Evolutionary conservation across 1,140 invertebrate species (phyloP).

Genomic region (Magallana angulata): DNA sequence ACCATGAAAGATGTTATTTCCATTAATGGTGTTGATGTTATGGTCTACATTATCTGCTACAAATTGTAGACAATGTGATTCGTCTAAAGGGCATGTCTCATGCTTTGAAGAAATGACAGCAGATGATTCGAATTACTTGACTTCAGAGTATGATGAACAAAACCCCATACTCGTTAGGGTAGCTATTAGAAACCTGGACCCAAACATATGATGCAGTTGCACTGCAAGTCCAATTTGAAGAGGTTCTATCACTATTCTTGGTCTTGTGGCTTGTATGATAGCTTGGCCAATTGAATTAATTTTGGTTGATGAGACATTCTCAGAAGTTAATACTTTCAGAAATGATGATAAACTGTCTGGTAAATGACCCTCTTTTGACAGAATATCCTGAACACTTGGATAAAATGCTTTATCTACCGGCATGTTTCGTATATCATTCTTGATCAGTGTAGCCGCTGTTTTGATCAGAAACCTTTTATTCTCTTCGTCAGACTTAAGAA

Average conservation of each 20-base stretch:
- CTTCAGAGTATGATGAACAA: slow-evolving; percentile 62
- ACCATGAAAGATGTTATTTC: slow-evolving; percentile 66
- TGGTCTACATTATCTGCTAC: slow-evolving; percentile 62
- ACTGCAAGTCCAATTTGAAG: slow-evolving; percentile 63
- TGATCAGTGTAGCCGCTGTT: no score
- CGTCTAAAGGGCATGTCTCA: background rate
- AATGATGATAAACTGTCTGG: no score
- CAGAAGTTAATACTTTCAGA: no score
- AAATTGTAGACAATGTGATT: slow-evolving; percentile 46
- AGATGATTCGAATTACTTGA: slow-evolving; percentile 49
- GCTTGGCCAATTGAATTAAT: slow-evolving; percentile 45
- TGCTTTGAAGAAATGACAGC: slow-evolving; percentile 11
- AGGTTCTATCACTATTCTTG: slow-evolving; percentile 44
- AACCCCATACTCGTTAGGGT: slow-evolving; percentile 57
- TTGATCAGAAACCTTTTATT: no score
- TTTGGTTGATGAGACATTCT: slow-evolving; percentile 12
- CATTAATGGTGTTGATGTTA: slow-evolving; percentile 58
- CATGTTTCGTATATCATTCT: no score
- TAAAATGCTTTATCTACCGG: no score
- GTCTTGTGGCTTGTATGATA: no score
- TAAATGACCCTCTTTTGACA: no score
- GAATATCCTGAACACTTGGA: no score
- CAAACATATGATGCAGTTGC: slow-evolving; percentile 62
- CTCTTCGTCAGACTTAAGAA: no score
- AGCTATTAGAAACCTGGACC: slow-evolving; percentile 60